phyloP scores from a whole-genome alignment of 2,888 invertebrate genomes.

The Melanchra persicariae region DNA sequence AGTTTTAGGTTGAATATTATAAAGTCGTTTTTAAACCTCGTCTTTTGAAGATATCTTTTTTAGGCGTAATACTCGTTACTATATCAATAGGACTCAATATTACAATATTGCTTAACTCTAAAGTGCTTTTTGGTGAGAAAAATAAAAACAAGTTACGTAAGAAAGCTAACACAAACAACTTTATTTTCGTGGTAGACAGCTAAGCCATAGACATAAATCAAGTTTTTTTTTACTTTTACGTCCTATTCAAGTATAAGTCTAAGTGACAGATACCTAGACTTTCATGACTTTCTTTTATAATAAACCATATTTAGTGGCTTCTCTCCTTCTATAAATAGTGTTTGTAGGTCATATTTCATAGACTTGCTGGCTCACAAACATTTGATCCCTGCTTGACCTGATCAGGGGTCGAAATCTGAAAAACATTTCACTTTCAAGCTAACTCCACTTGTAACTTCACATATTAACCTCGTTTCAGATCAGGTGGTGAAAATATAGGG shows the following conservation, averaged over 20 bases:
- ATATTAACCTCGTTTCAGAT: not conserved
- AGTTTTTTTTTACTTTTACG: conserved; percentile 15
- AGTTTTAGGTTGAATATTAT: too few relatives aligned
- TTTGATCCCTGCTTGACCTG: not conserved
- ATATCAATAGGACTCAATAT: not conserved
- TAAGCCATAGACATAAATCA: conserved; percentile 12
- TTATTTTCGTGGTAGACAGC: conserved; percentile 17
- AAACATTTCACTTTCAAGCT: not conserved
- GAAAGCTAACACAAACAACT: conserved; percentile 9
- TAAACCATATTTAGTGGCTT: conserved; percentile 30
- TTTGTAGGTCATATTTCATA: conserved; percentile 15
- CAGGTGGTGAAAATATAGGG: not conserved
- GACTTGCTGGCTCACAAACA: not conserved
- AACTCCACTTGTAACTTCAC: not conserved
- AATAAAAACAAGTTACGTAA: conserved; percentile 21
- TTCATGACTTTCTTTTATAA: not conserved
- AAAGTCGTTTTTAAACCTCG: too few relatives aligned
- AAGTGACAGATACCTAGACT: conserved; percentile 4
- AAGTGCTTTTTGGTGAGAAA: conserved; percentile 18
- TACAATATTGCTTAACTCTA: not conserved
- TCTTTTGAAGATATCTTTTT: too few relatives aligned
- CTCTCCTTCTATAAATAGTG: not conserved
- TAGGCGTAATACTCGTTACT: too few relatives aligned
- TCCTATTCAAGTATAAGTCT: conserved; percentile 5
- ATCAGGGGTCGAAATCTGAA: not conserved